Evolutionary conservation across 2,888 invertebrate species (phyloP).

Genomic region (Cacoxenus indagator): DNA sequence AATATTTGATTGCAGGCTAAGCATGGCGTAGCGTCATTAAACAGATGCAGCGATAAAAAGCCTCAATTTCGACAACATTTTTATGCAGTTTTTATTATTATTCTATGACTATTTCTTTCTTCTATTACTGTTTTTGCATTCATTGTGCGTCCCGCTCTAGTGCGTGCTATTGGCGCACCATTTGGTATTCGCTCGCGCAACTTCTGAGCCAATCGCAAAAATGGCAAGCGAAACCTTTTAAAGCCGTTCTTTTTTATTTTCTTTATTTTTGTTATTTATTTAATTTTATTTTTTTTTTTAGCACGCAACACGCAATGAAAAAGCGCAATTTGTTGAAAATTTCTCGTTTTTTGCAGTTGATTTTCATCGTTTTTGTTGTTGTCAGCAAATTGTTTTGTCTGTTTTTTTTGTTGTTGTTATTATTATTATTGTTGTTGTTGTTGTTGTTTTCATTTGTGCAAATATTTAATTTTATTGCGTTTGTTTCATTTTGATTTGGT

Average conservation of each 20-base stretch:
- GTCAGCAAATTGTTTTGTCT: background rate
- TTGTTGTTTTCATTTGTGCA: background rate
- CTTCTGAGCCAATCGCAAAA: constrained; percentile 57
- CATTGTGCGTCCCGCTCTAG: constrained; percentile 10
- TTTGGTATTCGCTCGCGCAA: constrained; percentile 4
- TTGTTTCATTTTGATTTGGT: constrained; percentile 18
- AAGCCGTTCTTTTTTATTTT: constrained; percentile 28
- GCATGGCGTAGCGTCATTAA: no score
- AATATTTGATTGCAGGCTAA: no score
- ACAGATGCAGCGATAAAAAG: no score
- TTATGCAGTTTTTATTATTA: background rate
- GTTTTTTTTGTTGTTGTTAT: background rate
- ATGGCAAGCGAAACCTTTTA: constrained; percentile 47
- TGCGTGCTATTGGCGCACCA: background rate
- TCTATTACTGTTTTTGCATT: background rate
- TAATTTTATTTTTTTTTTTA: constrained; percentile 40
- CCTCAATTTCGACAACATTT: background rate
- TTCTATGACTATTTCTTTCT: background rate
- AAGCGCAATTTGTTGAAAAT: constrained; percentile 59
- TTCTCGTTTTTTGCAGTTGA: constrained; percentile 44
- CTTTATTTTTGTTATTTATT: constrained; percentile 33
- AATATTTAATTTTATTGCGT: constrained; percentile 9
- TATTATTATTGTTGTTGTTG: background rate
- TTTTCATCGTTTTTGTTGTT: constrained; percentile 9
- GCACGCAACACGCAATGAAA: constrained; percentile 44